Percentiles rank a stretch among this genome's conserved stretches.
These are phyloP conservation scores for Microtus ochrogaster DNA, from an alignment of 2,113 vertebrate genomes.

Conservation along the genomic window DNA sequence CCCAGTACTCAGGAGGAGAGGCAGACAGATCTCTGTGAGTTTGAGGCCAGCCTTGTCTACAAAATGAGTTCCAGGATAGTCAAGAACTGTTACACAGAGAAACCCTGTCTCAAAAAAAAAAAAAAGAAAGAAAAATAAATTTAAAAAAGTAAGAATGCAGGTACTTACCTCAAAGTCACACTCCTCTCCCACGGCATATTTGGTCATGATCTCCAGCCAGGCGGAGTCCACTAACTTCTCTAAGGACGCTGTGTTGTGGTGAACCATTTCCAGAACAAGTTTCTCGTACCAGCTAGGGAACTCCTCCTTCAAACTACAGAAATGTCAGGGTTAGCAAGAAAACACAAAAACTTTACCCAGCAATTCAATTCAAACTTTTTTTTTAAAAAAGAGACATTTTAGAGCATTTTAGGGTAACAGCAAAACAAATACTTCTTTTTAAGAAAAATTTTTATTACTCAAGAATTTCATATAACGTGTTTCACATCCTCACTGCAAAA, in stretches of 20 bases:
- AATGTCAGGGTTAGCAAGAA: constrained; percentile 65
- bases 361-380: background rate
- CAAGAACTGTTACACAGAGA: background rate
- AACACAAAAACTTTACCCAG: constrained; percentile 39
- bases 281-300: constrained; percentile 98
- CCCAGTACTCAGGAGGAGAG: too few species aligned
- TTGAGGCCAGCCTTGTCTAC: too few species aligned
- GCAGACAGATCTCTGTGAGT: too few species aligned
- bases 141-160: background rate
- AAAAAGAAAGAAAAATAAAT: background rate
- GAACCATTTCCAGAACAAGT: constrained; percentile 96
- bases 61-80: too few species aligned
- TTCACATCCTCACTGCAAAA: background rate
- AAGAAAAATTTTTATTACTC: background rate
- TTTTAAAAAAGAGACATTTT: background rate
- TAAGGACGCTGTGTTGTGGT: constrained; percentile 98
- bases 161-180: constrained; percentile 96
- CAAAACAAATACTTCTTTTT: background rate
- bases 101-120: background rate
- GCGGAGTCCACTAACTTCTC: constrained; percentile 97
- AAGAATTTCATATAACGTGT: background rate
- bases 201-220: constrained; percentile 98
- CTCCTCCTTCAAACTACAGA: constrained; percentile 96
- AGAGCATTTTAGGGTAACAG: background rate
- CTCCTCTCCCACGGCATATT: constrained; percentile 96